A percentile compares a stretch with the other conserved stretches of the same genome.
Conservation (phyloP, 1,140 invertebrate species). For the Megalopta genalis region DNA sequence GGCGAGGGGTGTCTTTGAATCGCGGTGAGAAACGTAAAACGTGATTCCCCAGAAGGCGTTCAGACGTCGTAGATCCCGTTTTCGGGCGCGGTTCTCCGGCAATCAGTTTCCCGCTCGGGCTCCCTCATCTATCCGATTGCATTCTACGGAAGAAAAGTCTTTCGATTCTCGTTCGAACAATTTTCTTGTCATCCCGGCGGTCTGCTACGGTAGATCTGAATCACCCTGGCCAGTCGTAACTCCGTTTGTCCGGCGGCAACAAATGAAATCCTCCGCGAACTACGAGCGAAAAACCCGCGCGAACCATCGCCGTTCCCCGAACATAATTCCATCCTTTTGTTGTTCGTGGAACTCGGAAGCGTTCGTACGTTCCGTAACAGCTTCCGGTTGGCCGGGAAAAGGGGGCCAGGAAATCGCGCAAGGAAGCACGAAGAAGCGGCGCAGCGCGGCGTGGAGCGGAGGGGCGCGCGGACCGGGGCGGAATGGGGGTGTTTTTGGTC, state of each 20-base stretch:
- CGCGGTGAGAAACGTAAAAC: too few species aligned
- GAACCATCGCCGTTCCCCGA: background rate
- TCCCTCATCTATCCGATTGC: too few species aligned
- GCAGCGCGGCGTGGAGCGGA: background rate
- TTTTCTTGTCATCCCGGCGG: too few species aligned
- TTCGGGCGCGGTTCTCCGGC: too few species aligned
- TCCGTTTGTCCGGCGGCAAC: background rate
- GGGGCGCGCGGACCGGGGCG: too few species aligned
- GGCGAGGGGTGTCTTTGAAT: too few species aligned
- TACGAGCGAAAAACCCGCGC: background rate
- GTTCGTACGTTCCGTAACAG: background rate
- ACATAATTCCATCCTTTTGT: conserved; percentile 15
- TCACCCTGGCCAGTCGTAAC: background rate
- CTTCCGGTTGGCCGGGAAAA: background rate
- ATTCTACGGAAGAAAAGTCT: too few species aligned
- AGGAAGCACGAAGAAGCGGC: background rate
- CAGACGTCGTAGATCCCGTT: too few species aligned
- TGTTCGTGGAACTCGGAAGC: background rate
- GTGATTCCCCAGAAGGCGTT: too few species aligned
- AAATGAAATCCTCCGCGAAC: background rate
- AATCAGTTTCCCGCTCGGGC: too few species aligned
- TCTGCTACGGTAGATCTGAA: background rate
- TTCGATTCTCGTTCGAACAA: too few species aligned
- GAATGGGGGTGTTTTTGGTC: background rate
- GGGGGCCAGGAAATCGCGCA: conserved; percentile 4